Conservation (phyloP, 2,888 invertebrate species). For the Cyclophora punctaria region DNA sequence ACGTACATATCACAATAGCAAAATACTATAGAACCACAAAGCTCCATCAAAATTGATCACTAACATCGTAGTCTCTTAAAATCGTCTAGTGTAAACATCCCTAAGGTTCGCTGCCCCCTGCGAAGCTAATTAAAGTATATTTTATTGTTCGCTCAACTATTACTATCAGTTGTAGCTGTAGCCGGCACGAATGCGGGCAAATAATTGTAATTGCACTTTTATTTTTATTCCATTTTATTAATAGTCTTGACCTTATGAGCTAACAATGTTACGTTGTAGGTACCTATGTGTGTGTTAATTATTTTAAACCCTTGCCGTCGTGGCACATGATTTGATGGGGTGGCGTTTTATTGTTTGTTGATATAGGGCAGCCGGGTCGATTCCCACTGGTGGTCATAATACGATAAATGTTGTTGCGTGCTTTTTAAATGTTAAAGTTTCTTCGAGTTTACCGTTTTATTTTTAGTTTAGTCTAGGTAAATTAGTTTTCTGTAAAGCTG, state of each 20-base stretch:
- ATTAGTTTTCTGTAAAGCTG: too few relatives aligned
- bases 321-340: too few relatives aligned
- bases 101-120: conserved; percentile 30
- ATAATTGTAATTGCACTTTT: conserved; percentile 68
- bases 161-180: conserved; percentile 55
- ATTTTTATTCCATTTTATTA: conserved; percentile 60
- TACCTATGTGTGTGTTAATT: conserved; percentile 12
- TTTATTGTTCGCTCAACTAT: conserved; percentile 69
- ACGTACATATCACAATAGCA: too few relatives aligned
- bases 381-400: too few relatives aligned
- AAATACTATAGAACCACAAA: too few relatives aligned
- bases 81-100: conserved; percentile 23
- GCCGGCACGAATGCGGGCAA: conserved; percentile 67
- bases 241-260: conserved; percentile 23
- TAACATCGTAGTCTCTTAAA: not conserved
- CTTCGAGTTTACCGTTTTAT: too few relatives aligned
- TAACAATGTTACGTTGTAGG: conserved; percentile 15
- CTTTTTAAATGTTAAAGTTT: too few relatives aligned
- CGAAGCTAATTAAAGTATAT: conserved; percentile 68
- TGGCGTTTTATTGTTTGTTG: too few relatives aligned
- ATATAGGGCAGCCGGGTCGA: too few relatives aligned
- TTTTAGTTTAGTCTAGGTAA: too few relatives aligned
- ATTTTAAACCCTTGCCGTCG: not conserved
- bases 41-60: too few relatives aligned
- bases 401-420: too few relatives aligned